Percentiles rank a stretch among this genome's conserved stretches.
These are phyloP conservation scores for Epinephelus cyanopodus DNA, from an alignment of 2,113 vertebrate species.

Conservation along the genomic window DNA sequence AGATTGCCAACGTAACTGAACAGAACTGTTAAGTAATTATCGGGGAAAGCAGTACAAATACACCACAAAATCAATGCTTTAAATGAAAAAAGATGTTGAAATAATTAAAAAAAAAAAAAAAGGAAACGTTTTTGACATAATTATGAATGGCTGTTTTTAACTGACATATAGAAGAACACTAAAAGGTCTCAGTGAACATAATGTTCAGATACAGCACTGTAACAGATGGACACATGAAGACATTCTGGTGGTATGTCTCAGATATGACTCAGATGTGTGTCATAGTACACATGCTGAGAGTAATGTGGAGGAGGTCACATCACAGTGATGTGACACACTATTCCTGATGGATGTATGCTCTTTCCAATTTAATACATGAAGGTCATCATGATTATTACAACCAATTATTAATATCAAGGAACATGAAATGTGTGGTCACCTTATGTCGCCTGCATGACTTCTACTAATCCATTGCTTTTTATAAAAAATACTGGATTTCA, in stretches of 20 bases:
- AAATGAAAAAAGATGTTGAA: not conserved
- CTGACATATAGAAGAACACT: not conserved
- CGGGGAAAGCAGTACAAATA: not conserved
- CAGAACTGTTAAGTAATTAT: not conserved
- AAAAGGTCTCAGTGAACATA: not conserved
- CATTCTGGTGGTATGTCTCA: not conserved
- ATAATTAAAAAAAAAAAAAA: not conserved
- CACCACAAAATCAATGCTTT: not conserved
- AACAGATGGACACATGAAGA: conserved; percentile 35
- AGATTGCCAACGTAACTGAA: not conserved
- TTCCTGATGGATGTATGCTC: not conserved
- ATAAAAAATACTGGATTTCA: too few relatives aligned
- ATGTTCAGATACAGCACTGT: not conserved
- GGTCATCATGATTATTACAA: not conserved
- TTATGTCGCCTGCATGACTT: not conserved
- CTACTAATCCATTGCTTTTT: not conserved
- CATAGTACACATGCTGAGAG: conserved; percentile 17
- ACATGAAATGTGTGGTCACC: not conserved
- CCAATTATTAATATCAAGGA: not conserved
- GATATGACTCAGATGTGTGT: conserved; percentile 32
- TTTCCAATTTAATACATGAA: not conserved
- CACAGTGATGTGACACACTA: not conserved
- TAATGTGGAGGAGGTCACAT: not conserved
- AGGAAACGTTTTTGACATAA: not conserved
- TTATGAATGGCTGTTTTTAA: not conserved